These are phyloP conservation scores for Drepanosiphum platanoidis DNA, from an alignment of 2,888 invertebrate species.

Conservation along the genomic window DNA sequence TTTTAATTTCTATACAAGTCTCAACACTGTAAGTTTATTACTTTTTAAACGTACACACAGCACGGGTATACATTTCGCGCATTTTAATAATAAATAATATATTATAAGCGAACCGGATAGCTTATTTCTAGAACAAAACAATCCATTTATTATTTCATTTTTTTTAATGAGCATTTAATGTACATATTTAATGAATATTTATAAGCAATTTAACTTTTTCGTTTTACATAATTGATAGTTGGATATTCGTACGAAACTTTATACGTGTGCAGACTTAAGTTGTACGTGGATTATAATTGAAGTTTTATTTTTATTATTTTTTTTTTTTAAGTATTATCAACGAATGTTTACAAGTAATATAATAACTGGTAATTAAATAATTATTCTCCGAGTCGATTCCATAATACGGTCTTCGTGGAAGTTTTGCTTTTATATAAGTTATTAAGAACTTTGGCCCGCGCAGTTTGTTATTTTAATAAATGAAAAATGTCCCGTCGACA, in stretches of 20 bases:
- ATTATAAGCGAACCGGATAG: not conserved
- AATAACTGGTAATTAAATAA: not conserved
- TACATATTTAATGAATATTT: not conserved
- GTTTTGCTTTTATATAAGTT: not conserved
- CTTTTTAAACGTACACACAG: too few relatives aligned
- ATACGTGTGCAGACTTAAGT: not conserved
- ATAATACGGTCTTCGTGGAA: not conserved
- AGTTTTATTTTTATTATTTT: not conserved
- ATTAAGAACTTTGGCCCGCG: not conserved
- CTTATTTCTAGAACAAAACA: not conserved
- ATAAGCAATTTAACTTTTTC: not conserved
- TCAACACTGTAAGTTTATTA: not conserved
- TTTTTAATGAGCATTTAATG: too few relatives aligned
- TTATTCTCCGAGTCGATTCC: not conserved
- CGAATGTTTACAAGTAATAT: not conserved
- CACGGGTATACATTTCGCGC: too few relatives aligned
- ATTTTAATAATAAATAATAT: not conserved
- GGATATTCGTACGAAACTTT: not conserved
- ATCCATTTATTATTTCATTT: not conserved
- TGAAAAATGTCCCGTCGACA: not conserved
- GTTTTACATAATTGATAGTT: not conserved
- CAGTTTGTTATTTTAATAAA: not conserved
- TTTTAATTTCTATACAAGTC: too few relatives aligned
- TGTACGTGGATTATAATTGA: not conserved
- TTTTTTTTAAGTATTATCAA: not conserved